Percentiles rank a stretch among this genome's conserved stretches.
phyloP scores from a whole-genome alignment of 2,113 vertebrate species.

The Oryzias javanicus region DNA sequence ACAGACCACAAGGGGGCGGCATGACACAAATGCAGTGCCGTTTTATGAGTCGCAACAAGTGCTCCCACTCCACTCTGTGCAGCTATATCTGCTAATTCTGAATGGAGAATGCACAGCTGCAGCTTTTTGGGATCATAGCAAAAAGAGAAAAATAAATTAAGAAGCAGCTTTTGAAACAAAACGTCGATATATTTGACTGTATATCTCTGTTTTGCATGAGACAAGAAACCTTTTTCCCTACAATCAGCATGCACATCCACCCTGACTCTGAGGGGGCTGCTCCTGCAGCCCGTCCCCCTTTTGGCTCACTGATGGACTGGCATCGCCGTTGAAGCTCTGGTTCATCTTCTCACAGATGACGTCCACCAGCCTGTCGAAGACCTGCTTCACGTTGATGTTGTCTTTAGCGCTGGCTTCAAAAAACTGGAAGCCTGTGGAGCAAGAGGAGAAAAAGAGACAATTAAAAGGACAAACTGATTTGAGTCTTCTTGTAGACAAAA shows the following conservation, averaged over 20 bases:
- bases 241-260: constrained; percentile 81
- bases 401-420: constrained; percentile 91
- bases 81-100: constrained; percentile 2
- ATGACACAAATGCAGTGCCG: constrained; percentile 28
- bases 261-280: constrained; percentile 50
- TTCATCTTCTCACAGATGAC: constrained; percentile 90
- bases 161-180: constrained; percentile 8
- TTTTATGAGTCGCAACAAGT: constrained; percentile 43
- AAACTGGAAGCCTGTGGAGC: constrained; percentile 83
- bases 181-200: constrained; percentile 19
- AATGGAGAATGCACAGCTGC: constrained; percentile 22
- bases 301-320: constrained; percentile 51
- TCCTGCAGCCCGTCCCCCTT: constrained; percentile 74
- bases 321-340: constrained; percentile 79
- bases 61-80: constrained; percentile 7
- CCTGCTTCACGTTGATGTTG: constrained; percentile 89
- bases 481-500: not conserved
- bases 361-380: constrained; percentile 87
- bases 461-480: not conserved
- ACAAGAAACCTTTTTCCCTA: not conserved
- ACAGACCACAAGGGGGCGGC: constrained; percentile 53
- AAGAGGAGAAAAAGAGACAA: not conserved
- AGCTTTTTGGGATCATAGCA: constrained; percentile 53
- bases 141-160: not conserved
- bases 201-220: constrained; percentile 9